Evolutionary conservation across 2,888 invertebrate genomes (phyloP).

Genomic region (Ametastegia equiseti): DNA sequence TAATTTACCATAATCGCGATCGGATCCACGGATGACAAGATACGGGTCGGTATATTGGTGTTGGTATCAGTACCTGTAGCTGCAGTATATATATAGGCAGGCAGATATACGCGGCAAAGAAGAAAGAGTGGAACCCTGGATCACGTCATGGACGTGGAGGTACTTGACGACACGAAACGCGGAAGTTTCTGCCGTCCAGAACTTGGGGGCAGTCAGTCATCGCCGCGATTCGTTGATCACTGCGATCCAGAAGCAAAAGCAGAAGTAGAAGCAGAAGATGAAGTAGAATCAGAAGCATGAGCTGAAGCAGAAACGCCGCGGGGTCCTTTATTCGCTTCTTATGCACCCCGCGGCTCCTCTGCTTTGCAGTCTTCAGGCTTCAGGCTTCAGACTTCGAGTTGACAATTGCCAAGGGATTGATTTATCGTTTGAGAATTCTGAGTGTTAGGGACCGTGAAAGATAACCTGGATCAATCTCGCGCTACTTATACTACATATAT

Average conservation of each 20-base stretch:
- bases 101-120: too few relatives aligned
- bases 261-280: neutral
- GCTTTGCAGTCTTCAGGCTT: neutral
- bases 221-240: neutral
- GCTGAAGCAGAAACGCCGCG: neutral
- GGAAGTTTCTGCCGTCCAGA: constrained; percentile 46
- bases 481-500: too few relatives aligned
- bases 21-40: too few relatives aligned
- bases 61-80: too few relatives aligned
- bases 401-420: constrained; percentile 33
- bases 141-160: constrained; percentile 13
- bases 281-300: neutral
- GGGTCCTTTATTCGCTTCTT: neutral
- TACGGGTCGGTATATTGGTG: too few relatives aligned
- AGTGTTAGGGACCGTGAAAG: constrained; percentile 22
- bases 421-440: constrained; percentile 7
- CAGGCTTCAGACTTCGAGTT: neutral
- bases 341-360: neutral
- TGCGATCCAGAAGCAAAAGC: neutral
- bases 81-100: neutral
- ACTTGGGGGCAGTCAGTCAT: constrained; percentile 18
- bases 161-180: constrained; percentile 27
- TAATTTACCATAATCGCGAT: too few relatives aligned
- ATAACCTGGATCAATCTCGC: neutral
- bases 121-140: constrained; percentile 48